phyloP scores from a whole-genome alignment of 2,797 vertebrate species.

The Calcarius lapponicus region DNA sequence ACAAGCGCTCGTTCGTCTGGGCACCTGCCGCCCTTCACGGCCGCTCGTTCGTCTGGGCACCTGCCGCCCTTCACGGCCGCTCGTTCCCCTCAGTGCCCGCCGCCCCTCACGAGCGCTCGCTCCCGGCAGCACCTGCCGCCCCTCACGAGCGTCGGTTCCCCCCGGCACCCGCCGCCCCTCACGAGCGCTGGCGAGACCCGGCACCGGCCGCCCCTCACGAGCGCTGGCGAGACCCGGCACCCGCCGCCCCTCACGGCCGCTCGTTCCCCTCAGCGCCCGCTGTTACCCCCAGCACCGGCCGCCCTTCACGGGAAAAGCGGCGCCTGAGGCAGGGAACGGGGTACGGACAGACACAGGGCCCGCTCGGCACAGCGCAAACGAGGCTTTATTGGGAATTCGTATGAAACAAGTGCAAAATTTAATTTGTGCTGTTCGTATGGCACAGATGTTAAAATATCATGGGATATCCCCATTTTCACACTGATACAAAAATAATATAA shows the following conservation, averaged over 20 bases:
- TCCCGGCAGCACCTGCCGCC: neutral
- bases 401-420: constrained; percentile 1
- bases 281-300: rapidly evolving
- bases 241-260: neutral
- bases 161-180: neutral
- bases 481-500: constrained; percentile 40
- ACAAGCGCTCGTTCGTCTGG: rapidly evolving
- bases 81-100: rapidly evolving
- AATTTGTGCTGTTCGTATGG: neutral
- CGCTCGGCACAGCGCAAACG: neutral
- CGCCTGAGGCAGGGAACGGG: neutral
- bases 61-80: rapidly evolving
- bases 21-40: rapidly evolving
- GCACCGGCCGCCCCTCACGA: neutral
- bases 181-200: rapidly evolving
- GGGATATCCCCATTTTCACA: constrained; percentile 30
- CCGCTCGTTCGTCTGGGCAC: rapidly evolving
- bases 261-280: no score
- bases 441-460: neutral
- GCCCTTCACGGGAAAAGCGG: neutral
- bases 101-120: neutral
- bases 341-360: neutral
- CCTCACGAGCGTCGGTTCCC: neutral
- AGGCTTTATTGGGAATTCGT: constrained; percentile 53
- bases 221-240: rapidly evolving